Percentiles rank a stretch among this genome's conserved stretches.
Conservation (phyloP, 2,888 invertebrate species). For the Alloscopus bannaensis region DNA sequence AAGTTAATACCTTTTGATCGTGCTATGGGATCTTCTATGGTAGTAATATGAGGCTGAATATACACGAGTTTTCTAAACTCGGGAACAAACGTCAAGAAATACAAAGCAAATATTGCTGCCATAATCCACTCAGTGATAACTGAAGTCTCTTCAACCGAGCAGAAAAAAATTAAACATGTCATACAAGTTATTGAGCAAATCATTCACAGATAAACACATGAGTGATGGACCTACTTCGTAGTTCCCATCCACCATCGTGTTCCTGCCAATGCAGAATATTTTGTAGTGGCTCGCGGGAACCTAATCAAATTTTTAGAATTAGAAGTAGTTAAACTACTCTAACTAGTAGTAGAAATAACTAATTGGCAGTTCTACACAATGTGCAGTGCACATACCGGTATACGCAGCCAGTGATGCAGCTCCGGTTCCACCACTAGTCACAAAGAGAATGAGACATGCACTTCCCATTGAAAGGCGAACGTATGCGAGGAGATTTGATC, state of each 20-base stretch:
- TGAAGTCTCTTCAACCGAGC: constrained; percentile 77
- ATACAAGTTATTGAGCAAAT: not conserved
- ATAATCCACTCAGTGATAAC: constrained; percentile 83
- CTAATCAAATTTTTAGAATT: no score
- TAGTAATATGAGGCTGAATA: no score
- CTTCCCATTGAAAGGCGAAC: constrained; percentile 69
- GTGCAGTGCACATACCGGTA: constrained; percentile 68
- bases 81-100: constrained; percentile 80
- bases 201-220: not conserved
- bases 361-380: constrained; percentile 75
- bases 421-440: constrained; percentile 57
- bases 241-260: constrained; percentile 81
- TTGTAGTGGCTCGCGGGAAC: no score
- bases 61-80: constrained; percentile 83
- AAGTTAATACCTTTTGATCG: no score
- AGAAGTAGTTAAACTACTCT: no score
- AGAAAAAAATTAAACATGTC: no score
- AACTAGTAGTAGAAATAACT: no score
- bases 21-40: no score
- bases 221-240: constrained; percentile 78
- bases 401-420: constrained; percentile 55
- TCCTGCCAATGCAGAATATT: constrained; percentile 77
- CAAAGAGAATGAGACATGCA: constrained; percentile 65
- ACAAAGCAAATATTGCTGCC: constrained; percentile 80
- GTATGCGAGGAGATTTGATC: constrained; percentile 58